Evolutionary conservation across 1,140 invertebrate genomes (phyloP), one percentile per base, ranked within the genome.

Genomic region (Apis laboriosa): DNA sequence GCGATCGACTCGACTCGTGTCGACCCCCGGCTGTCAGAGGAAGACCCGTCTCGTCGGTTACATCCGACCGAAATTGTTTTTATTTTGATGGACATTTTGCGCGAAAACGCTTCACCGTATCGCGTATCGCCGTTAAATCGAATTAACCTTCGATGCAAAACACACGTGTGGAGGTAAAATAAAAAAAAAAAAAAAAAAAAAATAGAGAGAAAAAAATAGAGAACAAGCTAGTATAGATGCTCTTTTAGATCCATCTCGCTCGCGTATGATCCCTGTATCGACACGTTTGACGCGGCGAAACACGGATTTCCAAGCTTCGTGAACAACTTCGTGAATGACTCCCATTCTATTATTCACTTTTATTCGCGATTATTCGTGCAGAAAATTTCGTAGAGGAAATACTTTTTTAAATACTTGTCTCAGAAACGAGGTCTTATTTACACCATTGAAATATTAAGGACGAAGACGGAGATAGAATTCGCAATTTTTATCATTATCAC

Each of bases 51-150:
- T 71, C 77, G 55, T 34, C 34, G 77, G 56, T 61, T 34, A 68
- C 77, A 61, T 24, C 56, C 55, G 43, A 19, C n/a, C 67, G 77
- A 68, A 72, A 79, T 79, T 79, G 77, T 79, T 79, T 79, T 72
- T 70, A 79, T 72, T 79, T 71, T 72, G 77, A 79, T 49, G 77
- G 77, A 71, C 77, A 71, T 79, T 79, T 70, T 70, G 19, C n/a
- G 17, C 28, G 53, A 34, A 78, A 43, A 56, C 61, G 49, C 24
- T 28, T 17, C 11, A 15, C 51, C 63, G 34, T 43, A 34, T 71
- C 77, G 66, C 63, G 34, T 43, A 34, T 71, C 77, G 66, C 24
- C n/a, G 77, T 79, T 79, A 71, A 79, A 79, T 79, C 77, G 58
- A 80, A 53, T 80, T 71, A 60, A 72, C 55, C 56, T 51, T 13